These are phyloP conservation scores for Epinephelus coioides DNA, from an alignment of 2,797 vertebrate genomes.

Conservation along the genomic window DNA sequence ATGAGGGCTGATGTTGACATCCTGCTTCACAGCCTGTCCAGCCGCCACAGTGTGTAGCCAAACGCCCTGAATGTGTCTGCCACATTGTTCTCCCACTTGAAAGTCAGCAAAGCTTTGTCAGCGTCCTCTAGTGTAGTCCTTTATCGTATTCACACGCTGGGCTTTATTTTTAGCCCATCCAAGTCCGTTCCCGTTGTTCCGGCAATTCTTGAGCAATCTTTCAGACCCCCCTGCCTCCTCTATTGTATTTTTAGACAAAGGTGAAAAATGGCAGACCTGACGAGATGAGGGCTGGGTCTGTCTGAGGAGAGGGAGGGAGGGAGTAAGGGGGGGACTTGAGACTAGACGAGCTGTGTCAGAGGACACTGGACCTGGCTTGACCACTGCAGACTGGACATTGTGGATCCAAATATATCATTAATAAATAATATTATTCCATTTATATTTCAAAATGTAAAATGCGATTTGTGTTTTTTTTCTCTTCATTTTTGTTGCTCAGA, in stretches of 20 bases:
- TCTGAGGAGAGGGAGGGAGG: slow-evolving; percentile 18
- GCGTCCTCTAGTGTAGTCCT: slow-evolving; percentile 79
- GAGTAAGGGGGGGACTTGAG: not conserved
- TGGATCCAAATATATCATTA: not conserved
- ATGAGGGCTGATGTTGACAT: slow-evolving; percentile 79
- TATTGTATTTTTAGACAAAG: slow-evolving; percentile 88
- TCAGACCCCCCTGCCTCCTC: slow-evolving; percentile 69
- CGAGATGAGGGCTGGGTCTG: slow-evolving; percentile 63
- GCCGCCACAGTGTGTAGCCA: slow-evolving; percentile 81
- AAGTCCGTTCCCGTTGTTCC: slow-evolving; percentile 81
- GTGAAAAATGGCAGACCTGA: slow-evolving; percentile 81
- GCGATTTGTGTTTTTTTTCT: not conserved
- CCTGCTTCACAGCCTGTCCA: slow-evolving; percentile 84
- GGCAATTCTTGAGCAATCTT: slow-evolving; percentile 86
- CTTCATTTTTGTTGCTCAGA: too few relatives aligned
- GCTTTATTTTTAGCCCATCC: slow-evolving; percentile 84
- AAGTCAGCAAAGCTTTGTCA: slow-evolving; percentile 85
- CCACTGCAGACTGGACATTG: slow-evolving; percentile 9
- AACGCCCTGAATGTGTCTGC: slow-evolving; percentile 85
- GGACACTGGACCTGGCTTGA: slow-evolving; percentile 21
- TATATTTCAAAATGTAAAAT: not conserved
- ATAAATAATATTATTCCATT: too few relatives aligned
- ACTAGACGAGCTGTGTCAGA: slow-evolving; percentile 40
- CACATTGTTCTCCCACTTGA: slow-evolving; percentile 86
- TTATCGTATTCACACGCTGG: slow-evolving; percentile 86